Evolutionary conservation across 37 sponge, comb jelly and placozoan genomes (phyloP), one percentile per base, ranked within the genome.

Genomic region (Geodia barretti): DNA sequence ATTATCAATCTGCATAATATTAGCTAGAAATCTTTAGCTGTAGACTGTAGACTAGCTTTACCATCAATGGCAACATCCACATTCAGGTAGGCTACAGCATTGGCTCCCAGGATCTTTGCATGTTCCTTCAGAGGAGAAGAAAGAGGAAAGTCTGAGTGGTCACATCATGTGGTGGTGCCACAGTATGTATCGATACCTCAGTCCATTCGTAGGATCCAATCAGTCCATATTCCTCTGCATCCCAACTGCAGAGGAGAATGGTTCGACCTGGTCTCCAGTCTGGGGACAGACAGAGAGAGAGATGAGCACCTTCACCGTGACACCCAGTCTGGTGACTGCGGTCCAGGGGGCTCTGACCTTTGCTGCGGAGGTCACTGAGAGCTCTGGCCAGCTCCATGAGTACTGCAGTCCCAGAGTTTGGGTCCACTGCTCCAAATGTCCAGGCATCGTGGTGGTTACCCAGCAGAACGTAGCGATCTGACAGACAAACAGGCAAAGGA

Each of bases 371-470:
- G 17, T 76, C 40, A 19, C 74, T 63, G 32, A 97, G 59, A 17
- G 84, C 75, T 30, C 84, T 70, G 29, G 75, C 94, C 14, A 92
- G 59, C 75, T 92, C 98, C 75, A 90, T 58, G 64, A 97, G 61
- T 32, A 70, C 81, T 32, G 98, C 95, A 21, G 95, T 94, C 0
- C 93, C 98, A 76, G 95, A 92, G 77, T 84, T 90, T 30, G 98
- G 95, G 62, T 97, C 98, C 19, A 73, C 85, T 47, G 75, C 95
- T 43, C 98, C 98, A 87, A 94, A 97, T 41, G 84, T 83, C 95
- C 95, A 97, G 1, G 95, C 95, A 77, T 97, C 98, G 54, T 93
- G 63, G 33, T 97, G 98, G 95, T 97, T 97, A 74, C 98, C 98
- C 38, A 94, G 71, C 19, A 95, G 36, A 34, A 92, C 85, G 35